Evolutionary conservation across 2,797 vertebrate species (phyloP).

Genomic region (Leucoraja ocellata): DNA sequence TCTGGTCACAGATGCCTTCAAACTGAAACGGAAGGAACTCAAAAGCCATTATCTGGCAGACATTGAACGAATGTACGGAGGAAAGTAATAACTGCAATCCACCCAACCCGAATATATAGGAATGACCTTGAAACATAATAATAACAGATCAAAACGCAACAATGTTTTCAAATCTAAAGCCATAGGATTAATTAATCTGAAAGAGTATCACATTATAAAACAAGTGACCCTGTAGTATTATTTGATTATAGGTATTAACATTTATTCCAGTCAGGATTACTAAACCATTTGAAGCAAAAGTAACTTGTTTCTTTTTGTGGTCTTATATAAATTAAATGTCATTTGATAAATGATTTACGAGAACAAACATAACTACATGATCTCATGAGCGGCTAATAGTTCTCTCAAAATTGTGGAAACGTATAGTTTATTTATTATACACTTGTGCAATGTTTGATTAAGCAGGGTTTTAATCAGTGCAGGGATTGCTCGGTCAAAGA

Average conservation of each 20-base stretch:
- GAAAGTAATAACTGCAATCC: conserved; percentile 57
- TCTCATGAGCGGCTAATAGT: conserved; percentile 26
- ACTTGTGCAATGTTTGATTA: conserved; percentile 30
- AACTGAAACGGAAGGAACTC: conserved; percentile 86
- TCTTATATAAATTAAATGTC: conserved; percentile 36
- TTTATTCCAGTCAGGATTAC: conserved; percentile 32
- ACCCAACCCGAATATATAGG: conserved; percentile 53
- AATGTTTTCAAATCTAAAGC: conserved; percentile 20
- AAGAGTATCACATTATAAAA: conserved; percentile 22
- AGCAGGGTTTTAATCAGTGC: neutral
- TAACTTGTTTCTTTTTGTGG: conserved; percentile 30
- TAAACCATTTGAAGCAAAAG: conserved; percentile 37
- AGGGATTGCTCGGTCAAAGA: neutral
- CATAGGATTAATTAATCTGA: conserved; percentile 16
- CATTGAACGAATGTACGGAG: conserved; percentile 86
- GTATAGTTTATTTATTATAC: conserved; percentile 37
- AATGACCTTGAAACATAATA: conserved; percentile 65
- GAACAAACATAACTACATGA: conserved; percentile 31
- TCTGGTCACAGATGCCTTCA: conserved; percentile 90
- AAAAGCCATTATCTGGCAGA: conserved; percentile 76
- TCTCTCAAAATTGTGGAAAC: neutral
- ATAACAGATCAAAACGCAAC: conserved; percentile 50
- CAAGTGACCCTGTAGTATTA: conserved; percentile 22
- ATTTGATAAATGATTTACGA: neutral
- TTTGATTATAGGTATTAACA: conserved; percentile 36